Evolutionary conservation across 2,888 invertebrate genomes (phyloP), one percentile per base, ranked within the genome.

Genomic region (Callimorpha dominula): DNA sequence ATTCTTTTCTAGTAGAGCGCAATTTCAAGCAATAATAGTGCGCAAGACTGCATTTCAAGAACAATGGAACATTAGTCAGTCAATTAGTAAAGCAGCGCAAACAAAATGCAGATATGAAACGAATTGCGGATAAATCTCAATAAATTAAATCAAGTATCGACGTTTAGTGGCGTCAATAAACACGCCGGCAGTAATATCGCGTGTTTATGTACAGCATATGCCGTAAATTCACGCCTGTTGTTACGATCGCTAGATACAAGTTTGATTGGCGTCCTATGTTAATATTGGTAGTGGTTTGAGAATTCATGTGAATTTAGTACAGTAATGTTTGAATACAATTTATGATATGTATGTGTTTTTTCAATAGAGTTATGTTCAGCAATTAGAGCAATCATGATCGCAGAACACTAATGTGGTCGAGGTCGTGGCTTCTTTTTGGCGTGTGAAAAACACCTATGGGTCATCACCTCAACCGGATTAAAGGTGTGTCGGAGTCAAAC

Each of bases 121-220:
- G 78, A 76, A 82, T 72, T 71, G 76, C 68, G 74, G 71, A 70
- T 68, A 76, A 82, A 76, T 77, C 68, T 78, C 78, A 70, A 82
- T 84, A 84, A 84, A 79, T 82, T 82, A 82, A 80, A 80, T 82
- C 70, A 74, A 78, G 74, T 72, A 82, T 84, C 71, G 78, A 73
- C 78, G 75, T 84, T 84, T 82, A 80, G 78, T 78, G 78, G 72
- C 68, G 70, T 80, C 52, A 60, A 80, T 82, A 82, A 82, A 84
- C 73, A 75, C 65, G 64, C 4, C 7, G 57, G 49, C 31, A 68
- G 40, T 60, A 20, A 73, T 46, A 11, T 50, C 57, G 50, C 49
- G 43, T 71, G 71, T 67, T 49, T 66, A 67, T 63, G 43, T 46
- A 78, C 74, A 54, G n/a, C 69, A 75, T 73, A 76, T 42, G 76